phyloP scores from a whole-genome alignment of 2,888 invertebrate species.

The Thereva unica region DNA sequence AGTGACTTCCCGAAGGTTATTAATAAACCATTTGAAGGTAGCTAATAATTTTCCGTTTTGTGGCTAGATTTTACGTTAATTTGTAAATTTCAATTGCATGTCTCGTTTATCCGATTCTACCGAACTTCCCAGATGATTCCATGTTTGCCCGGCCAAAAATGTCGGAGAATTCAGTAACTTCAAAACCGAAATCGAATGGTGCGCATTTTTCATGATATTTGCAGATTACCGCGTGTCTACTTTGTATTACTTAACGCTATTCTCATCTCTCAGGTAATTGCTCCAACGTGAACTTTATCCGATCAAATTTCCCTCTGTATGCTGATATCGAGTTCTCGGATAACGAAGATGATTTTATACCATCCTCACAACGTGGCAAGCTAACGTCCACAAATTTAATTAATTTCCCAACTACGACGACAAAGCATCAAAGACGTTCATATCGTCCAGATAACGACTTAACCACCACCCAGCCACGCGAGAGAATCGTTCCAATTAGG shows the following conservation, averaged over 20 bases:
- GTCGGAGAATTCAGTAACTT: no score
- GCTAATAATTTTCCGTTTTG: conserved; percentile 31
- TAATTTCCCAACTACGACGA: neutral
- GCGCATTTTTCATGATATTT: conserved; percentile 4
- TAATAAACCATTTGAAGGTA: conserved; percentile 48
- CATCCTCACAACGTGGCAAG: neutral
- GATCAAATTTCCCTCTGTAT: conserved; percentile 10
- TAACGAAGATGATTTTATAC: conserved; percentile 49
- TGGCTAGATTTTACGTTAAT: neutral
- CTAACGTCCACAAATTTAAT: conserved; percentile 3
- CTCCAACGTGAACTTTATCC: neutral
- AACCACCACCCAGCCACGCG: neutral
- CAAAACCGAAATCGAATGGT: neutral
- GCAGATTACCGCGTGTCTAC: neutral
- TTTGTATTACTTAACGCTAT: neutral
- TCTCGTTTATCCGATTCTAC: conserved; percentile 5
- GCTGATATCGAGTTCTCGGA: conserved; percentile 53
- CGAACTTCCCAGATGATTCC: neutral
- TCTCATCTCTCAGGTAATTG: neutral
- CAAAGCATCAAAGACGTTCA: neutral
- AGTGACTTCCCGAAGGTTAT: conserved; percentile 50
- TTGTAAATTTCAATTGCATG: conserved; percentile 11
- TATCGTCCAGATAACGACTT: neutral
- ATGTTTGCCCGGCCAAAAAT: neutral
- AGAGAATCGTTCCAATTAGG: conserved; percentile 46